Evolutionary conservation across 2,113 vertebrate species (phyloP), one percentile per base, ranked within the genome.

Genomic region (Scytalopus superciliaris): DNA sequence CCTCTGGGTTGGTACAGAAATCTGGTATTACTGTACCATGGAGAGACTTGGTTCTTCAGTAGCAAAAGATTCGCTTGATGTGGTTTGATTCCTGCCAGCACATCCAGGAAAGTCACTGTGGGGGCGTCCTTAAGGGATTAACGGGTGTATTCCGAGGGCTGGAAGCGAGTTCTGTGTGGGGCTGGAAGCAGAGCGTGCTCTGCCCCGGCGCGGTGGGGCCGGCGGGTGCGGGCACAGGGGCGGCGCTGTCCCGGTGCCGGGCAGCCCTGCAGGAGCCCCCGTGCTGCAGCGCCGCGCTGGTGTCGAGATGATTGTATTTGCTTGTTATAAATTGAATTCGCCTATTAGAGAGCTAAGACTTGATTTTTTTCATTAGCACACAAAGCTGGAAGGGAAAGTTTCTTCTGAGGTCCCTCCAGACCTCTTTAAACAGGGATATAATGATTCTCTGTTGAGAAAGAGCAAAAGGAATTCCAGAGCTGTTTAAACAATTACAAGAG

Each of bases 251-350:
- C 57, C 25, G 16, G 25, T 9, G 15, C 47, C 9, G 6, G 50
- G 19, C 42, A 17, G 49, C 12, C 4, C 45, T 39, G 0, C 21
- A 2, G 62, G 82, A 74, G 19, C 30, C 52, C n/a, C 0, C 5
- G 68, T 7, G 31, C n/a, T 35, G 53, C 62, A 60, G 63, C 27
- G 74, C 49, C 47, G 92, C 0, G 2, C 37, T 77, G 62, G 17
- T 73, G 90, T 84, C 6, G 21, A 89, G 95, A 94, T 79, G 60
- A 86, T 96, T 83, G 49, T 47, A 21, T 94, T 96, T 94, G 93
- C 87, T 91, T 84, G 93, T 87, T 92, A 78, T 78, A 97, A 96
- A 97, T 96, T 93, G 95, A 96, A 97, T 95, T 97, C 70, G 6
- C 90, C 94, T 93, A 68, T 94, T 94, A 93, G 95, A 93, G 70